A percentile compares a stretch with the other conserved stretches of the same genome.
phyloP scores from a whole-genome alignment of 2,888 invertebrate genomes.

The Anthoptus insignis region DNA sequence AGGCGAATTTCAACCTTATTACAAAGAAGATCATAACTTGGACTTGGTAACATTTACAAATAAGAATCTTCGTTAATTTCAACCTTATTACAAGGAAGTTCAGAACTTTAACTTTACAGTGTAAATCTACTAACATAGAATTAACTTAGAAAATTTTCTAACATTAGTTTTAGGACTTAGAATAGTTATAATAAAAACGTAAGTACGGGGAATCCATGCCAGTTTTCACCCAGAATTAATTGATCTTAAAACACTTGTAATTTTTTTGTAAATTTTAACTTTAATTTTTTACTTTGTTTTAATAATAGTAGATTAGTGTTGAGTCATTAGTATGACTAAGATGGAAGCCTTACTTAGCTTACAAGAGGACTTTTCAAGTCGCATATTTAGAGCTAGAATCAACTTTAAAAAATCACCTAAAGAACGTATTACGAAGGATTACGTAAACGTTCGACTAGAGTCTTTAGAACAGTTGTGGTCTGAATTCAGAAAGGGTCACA shows the following conservation, averaged over 20 bases:
- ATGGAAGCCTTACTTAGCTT: conserved; percentile 19
- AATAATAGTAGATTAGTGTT: not conserved
- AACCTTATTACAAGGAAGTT: conserved; percentile 12
- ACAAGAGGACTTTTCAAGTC: conserved; percentile 12
- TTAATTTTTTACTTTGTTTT: not conserved
- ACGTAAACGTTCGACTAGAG: conserved; percentile 32
- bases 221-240: not conserved
- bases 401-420: conserved; percentile 35
- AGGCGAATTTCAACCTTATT: conserved; percentile 11
- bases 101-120: conserved; percentile 12
- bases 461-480: conserved; percentile 29
- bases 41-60: not conserved
- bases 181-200: conserved; percentile 13
- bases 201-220: conserved; percentile 1
- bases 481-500: conserved; percentile 33
- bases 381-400: conserved; percentile 12
- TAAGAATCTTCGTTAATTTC: conserved; percentile 7
- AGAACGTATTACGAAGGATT: conserved; percentile 18
- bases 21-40: conserved; percentile 5
- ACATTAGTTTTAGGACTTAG: conserved; percentile 34
- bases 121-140: conserved; percentile 5
- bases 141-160: conserved; percentile 18
- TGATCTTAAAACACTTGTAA: conserved; percentile 19
- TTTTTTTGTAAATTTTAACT: not conserved
- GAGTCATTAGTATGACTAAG: not conserved